A percentile compares a stretch with the other conserved stretches of the same genome.
These are phyloP conservation scores for Heliconius aoede DNA, from an alignment of 2,888 invertebrate species.

Conservation along the genomic window DNA sequence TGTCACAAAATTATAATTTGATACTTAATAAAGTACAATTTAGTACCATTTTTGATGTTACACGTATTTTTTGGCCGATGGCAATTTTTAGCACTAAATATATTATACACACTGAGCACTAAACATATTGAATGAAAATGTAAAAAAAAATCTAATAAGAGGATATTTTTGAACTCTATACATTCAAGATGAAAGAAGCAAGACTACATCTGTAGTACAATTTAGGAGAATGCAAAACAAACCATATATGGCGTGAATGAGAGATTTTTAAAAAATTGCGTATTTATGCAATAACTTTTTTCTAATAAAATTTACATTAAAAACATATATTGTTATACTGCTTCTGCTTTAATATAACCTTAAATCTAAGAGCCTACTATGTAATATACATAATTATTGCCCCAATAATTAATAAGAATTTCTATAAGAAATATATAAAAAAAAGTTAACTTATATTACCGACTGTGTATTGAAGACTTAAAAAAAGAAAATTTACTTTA, in stretches of 20 bases:
- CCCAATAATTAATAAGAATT: conserved; percentile 3
- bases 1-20: not conserved
- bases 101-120: not conserved
- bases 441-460: not conserved
- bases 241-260: not conserved
- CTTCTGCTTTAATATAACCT: not conserved
- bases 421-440: not conserved
- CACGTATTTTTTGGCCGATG: too few relatives aligned
- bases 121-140: not conserved
- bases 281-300: too few relatives aligned
- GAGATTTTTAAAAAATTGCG: too few relatives aligned
- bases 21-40: not conserved
- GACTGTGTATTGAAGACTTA: not conserved
- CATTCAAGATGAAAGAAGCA: not conserved
- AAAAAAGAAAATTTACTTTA: not conserved
- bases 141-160: not conserved
- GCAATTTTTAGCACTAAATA: not conserved
- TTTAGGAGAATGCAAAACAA: not conserved
- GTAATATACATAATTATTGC: not conserved
- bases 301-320: too few relatives aligned
- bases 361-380: not conserved
- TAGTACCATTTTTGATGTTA: not conserved
- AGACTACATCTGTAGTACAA: not conserved
- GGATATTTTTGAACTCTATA: not conserved
- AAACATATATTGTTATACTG: not conserved